These are phyloP conservation scores for Ips typographus DNA, from an alignment of 1,140 invertebrate species.

Conservation along the genomic window DNA sequence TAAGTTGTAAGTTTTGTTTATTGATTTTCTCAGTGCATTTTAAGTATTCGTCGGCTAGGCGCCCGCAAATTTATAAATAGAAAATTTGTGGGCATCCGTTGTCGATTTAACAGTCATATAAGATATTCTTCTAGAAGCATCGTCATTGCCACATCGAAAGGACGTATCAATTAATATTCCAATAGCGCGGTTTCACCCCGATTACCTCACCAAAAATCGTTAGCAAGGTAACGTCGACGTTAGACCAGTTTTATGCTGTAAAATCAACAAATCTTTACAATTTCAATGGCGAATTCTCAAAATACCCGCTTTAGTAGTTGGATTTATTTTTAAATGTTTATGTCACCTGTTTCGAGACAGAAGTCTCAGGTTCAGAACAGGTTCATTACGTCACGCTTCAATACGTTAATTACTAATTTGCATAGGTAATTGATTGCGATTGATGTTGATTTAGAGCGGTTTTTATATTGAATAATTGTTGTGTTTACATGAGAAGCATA, in stretches of 20 bases:
- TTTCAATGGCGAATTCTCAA: constrained; percentile 24
- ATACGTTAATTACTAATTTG: constrained; percentile 16
- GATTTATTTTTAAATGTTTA: constrained; percentile 34
- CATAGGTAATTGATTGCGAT: neutral
- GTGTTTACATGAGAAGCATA: neutral
- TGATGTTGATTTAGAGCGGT: neutral
- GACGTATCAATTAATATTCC: constrained; percentile 10
- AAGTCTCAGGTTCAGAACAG: neutral
- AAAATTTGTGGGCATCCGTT: neutral
- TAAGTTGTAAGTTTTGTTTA: neutral
- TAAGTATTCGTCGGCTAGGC: neutral
- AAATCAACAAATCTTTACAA: constrained; percentile 28
- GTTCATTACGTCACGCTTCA: constrained; percentile 17
- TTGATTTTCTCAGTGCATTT: neutral
- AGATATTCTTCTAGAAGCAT: neutral
- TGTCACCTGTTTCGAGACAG: constrained; percentile 27
- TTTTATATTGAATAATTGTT: neutral
- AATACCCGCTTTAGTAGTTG: constrained; percentile 12
- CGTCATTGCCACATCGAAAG: neutral
- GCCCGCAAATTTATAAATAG: neutral
- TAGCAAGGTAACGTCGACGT: constrained; percentile 10
- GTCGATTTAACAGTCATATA: neutral
- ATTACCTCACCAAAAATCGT: constrained; percentile 15
- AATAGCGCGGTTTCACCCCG: constrained; percentile 5
- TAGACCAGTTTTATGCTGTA: neutral